These are phyloP conservation scores for Scaptodrosophila lebanonensis DNA, from an alignment of 1,140 invertebrate genomes.

Conservation along the genomic window DNA sequence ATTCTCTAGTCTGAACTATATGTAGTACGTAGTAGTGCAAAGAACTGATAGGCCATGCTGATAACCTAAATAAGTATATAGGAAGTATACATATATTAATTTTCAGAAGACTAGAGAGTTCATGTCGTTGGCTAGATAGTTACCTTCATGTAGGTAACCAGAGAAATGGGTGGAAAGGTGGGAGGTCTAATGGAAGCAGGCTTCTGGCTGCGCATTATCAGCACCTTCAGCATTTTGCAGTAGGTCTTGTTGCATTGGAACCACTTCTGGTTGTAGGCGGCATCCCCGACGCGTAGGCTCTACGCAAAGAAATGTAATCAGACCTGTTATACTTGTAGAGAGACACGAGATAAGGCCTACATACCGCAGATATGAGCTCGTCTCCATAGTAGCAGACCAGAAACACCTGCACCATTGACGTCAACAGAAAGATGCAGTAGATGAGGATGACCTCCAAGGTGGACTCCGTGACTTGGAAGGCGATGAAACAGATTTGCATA, in stretches of 20 bases:
- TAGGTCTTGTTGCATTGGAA: constrained; percentile 56
- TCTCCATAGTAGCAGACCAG: constrained; percentile 69
- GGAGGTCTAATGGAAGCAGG: constrained; percentile 57
- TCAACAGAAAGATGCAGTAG: constrained; percentile 64
- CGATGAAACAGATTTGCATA: constrained; percentile 71
- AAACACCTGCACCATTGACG: constrained; percentile 69
- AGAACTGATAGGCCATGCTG: constrained; percentile 69
- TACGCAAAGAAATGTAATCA: constrained; percentile 3
- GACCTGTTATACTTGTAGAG: background rate
- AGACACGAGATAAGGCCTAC: background rate
- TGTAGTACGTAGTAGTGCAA: constrained; percentile 53
- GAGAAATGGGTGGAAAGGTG: constrained; percentile 65
- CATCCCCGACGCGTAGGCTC: constrained; percentile 61
- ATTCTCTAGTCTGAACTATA: constrained; percentile 26
- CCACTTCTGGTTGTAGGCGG: constrained; percentile 71
- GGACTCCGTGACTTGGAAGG: constrained; percentile 67
- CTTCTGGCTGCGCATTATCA: constrained; percentile 65
- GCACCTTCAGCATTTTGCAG: constrained; percentile 46
- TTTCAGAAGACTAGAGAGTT: too few relatives aligned
- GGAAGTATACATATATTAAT: background rate
- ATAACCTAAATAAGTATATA: constrained; percentile 35
- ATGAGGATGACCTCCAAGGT: constrained; percentile 60
- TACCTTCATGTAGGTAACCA: constrained; percentile 72
- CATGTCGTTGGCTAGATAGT: background rate
- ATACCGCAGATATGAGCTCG: constrained; percentile 53